Evolutionary conservation across 2,888 invertebrate species (phyloP).

Genomic region (Esperia sulphurella): DNA sequence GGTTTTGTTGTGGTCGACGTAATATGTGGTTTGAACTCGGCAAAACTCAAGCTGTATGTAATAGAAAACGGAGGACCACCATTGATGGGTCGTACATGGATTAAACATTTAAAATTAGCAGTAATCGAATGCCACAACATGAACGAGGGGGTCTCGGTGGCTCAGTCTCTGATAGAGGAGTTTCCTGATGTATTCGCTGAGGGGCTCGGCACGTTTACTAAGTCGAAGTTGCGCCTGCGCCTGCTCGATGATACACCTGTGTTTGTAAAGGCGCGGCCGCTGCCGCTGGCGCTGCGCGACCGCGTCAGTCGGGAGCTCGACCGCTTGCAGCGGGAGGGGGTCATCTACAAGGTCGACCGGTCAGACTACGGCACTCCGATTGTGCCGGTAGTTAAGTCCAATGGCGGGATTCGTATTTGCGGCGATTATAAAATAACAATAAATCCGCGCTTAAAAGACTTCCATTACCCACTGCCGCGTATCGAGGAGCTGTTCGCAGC

Average conservation of each 20-base stretch:
- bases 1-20: constrained; percentile 15
- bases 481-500: constrained; percentile 17
- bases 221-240: constrained; percentile 2
- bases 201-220: constrained; percentile 12
- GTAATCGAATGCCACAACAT: constrained; percentile 8
- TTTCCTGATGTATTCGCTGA: constrained; percentile 15
- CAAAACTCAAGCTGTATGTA: constrained; percentile 11
- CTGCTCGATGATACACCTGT: constrained; percentile 5
- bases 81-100: constrained; percentile 19
- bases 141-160: constrained; percentile 1
- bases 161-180: constrained; percentile 4
- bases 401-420: constrained; percentile 18
- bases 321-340: constrained; percentile 20
- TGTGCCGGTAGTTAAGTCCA: constrained; percentile 19
- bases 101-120: constrained; percentile 15
- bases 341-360: no score
- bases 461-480: constrained; percentile 18
- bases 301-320: constrained; percentile 21
- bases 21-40: background rate
- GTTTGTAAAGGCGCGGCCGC: constrained; percentile 14
- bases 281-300: constrained; percentile 21
- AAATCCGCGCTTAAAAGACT: constrained; percentile 18
- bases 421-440: constrained; percentile 26
- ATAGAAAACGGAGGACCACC: constrained; percentile 18
- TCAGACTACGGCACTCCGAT: constrained; percentile 26